Evolutionary conservation across 2,113 vertebrate genomes (phyloP).

Genomic region (Solea senegalensis): DNA sequence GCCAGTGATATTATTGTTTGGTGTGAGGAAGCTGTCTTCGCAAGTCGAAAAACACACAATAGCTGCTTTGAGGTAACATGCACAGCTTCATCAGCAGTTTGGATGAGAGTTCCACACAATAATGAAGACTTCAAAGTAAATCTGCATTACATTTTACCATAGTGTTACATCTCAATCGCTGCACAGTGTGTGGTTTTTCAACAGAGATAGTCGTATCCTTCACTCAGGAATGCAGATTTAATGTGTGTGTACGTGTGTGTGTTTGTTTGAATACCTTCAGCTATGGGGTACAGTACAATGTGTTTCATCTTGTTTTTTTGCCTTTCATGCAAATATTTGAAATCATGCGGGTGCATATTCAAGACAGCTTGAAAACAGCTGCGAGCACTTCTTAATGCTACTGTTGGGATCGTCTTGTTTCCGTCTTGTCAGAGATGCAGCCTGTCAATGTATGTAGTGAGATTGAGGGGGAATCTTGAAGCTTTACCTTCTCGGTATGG

Average conservation of each 20-base stretch:
- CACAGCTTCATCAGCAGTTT: constrained; percentile 60
- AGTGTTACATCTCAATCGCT: background rate
- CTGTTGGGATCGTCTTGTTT: constrained; percentile 23
- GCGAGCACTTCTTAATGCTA: constrained; percentile 17
- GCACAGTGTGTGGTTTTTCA: background rate
- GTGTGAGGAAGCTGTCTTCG: constrained; percentile 25
- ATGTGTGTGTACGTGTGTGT: background rate
- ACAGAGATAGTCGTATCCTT: background rate
- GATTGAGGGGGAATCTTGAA: background rate
- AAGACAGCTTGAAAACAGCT: constrained; percentile 23
- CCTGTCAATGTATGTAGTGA: constrained; percentile 1
- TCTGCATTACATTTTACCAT: constrained; percentile 15
- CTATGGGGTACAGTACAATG: background rate
- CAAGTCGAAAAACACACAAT: constrained; percentile 22
- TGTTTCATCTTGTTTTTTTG: constrained; percentile 25
- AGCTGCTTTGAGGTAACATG: constrained; percentile 9
- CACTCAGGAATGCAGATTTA: constrained; percentile 5
- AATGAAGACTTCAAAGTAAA: constrained; percentile 29
- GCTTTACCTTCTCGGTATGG: constrained; percentile 26
- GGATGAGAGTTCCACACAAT: constrained; percentile 7
- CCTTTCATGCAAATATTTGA: constrained; percentile 15
- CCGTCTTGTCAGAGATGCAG: constrained; percentile 7
- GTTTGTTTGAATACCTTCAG: constrained; percentile 9
- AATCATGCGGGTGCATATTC: constrained; percentile 9
- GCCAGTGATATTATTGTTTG: constrained; percentile 36